Base-by-base conservation (phyloP, 1,140 invertebrate species). In the Hyles euphorbiae region DNA sequence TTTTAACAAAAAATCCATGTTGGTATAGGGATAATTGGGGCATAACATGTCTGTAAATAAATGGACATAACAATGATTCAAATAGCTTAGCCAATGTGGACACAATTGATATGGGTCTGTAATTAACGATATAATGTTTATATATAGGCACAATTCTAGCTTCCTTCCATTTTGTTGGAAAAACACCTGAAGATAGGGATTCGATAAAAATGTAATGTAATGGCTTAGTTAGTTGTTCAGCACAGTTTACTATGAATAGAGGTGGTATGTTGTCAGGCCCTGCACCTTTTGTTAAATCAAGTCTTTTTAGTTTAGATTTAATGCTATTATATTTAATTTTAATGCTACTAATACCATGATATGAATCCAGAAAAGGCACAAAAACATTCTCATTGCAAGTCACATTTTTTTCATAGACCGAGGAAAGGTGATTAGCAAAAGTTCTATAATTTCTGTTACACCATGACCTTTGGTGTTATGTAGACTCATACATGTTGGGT, bases 241-340 rank as follows among this genome's bases (percentile, higher is more conserved):
- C 61, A 57, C 66, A 61, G 6, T 32, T 49, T 11, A n/a, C 34
- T 8, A 64, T 48, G 47, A 68, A 68, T 7, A 59, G 22, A 11
- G 61, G 53, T 1, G 65, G 65, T n/a, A 67, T 58, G 3, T 48
- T 50, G 46, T 67, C 65, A 8, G 54, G 34, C 2, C 65, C 60
- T 5, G 61, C 33, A 34, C 61, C n/a, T n/a, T n/a, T n/a, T n/a
- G n/a, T n/a, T n/a, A n/a, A n/a, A n/a, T n/a, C n/a, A n/a, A n/a
- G n/a, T n/a, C n/a, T n/a, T n/a, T n/a, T n/a, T n/a, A n/a, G n/a
- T n/a, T n/a, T n/a, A n/a, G n/a, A n/a, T n/a, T n/a, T n/a, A n/a
- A n/a, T n/a, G n/a, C n/a, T n/a, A n/a, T n/a, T n/a, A n/a, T n/a
- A n/a, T n/a, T n/a, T n/a, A n/a, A n/a, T n/a, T n/a, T n/a, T n/a